A percentile compares a stretch with the other conserved stretches of the same genome.
Evolutionary conservation across 2,888 invertebrate species (phyloP).

Genomic region (Ferdinandea cuprea): DNA sequence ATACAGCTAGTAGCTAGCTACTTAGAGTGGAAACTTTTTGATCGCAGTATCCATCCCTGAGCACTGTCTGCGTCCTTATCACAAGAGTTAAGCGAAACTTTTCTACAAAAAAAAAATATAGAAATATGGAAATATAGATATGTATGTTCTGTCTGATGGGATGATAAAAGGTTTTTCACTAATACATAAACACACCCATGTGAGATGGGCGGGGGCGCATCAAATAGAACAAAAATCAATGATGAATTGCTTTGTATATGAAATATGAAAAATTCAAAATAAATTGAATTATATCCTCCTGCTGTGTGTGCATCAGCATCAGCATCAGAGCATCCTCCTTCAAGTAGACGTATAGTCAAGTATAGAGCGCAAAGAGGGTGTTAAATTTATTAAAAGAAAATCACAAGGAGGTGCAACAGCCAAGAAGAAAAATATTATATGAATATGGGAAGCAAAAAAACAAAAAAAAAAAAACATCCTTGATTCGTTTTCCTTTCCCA

Average conservation of each 20-base stretch:
- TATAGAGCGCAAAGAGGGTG: constrained; percentile 2
- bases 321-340: constrained; percentile 34
- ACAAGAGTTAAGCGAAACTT: constrained; percentile 27
- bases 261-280: constrained; percentile 57
- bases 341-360: neutral
- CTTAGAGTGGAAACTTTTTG: constrained; percentile 4
- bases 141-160: constrained; percentile 31
- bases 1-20: neutral
- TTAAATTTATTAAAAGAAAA: constrained; percentile 57
- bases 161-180: constrained; percentile 41
- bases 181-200: neutral
- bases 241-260: constrained; percentile 55
- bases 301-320: too few relatives aligned
- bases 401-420: constrained; percentile 26
- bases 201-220: too few relatives aligned
- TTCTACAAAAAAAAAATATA: neutral
- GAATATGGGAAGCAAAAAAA: too few relatives aligned
- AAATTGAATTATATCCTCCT: constrained; percentile 62
- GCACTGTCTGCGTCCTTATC: constrained; percentile 27
- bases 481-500: constrained; percentile 21
- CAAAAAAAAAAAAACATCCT: constrained; percentile 40
- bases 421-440: constrained; percentile 19
- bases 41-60: constrained; percentile 20
- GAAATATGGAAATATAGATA: too few relatives aligned
- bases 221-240: constrained; percentile 36